Evolutionary conservation across 2,797 vertebrate genomes (phyloP), one percentile per base, ranked within the genome.

Genomic region (Triplophysa yarkandensis): DNA sequence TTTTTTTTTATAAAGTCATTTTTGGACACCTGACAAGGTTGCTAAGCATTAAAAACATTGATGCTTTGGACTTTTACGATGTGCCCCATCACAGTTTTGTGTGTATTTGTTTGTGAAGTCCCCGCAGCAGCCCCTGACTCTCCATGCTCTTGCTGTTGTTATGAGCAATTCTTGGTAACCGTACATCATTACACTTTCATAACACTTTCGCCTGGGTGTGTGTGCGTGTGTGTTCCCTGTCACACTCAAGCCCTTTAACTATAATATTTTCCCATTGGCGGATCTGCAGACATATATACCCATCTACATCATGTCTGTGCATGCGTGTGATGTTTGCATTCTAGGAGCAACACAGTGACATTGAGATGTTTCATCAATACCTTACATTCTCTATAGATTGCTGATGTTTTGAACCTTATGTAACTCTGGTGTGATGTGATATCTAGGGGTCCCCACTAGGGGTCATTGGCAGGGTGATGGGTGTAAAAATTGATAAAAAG

Each of bases 261-360:
- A 27, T 74, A 32, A 78, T 52, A 52, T 6, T 70, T 80, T 78
- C 81, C 81, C 84, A 86, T 86, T 74, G 70, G 74, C 69, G 70
- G 69, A 4, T 4, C 28, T 19, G 43, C 17, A 30, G 25, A 14
- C 77, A 76, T n/a, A n/a, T n/a, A n/a, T 69, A 54, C 69, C 69
- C 77, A 23, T 28, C 76, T 74, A 77, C 76, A 44, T 81, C 71
- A 77, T 48, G n/a, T 21, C 4, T 19, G 27, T 43, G 21, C 16
- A 16, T 30, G 41, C 14, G n/a, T n/a, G n/a, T n/a, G n/a, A n/a
- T 39, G 0, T 9, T 10, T 39, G 4, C 36, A 14, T 39, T 39
- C 10, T 9, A 39, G 36, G 9, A 36, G n/a, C n/a, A n/a, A n/a
- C n/a, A n/a, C n/a, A n/a, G n/a, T n/a, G n/a, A n/a, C n/a, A n/a